phyloP scores from a whole-genome alignment of 2,113 vertebrate genomes.

The Patagioenas fasciata region DNA sequence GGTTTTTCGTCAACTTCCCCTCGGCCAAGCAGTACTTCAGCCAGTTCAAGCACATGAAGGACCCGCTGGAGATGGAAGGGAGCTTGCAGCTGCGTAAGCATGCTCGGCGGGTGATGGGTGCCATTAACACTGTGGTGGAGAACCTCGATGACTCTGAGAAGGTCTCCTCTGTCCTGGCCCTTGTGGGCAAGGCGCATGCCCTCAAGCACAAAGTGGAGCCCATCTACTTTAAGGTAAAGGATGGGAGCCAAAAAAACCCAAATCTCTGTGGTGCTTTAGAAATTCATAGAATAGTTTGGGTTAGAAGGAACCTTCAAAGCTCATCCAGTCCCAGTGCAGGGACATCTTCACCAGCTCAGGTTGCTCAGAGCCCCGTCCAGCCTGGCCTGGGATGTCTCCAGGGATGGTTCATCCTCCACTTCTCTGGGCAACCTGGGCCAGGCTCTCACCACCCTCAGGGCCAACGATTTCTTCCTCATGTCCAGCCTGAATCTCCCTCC shows the following conservation, averaged over 20 bases:
- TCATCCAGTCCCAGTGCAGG: too few relatives aligned
- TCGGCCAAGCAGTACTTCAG: constrained; percentile 97
- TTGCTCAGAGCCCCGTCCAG: too few relatives aligned
- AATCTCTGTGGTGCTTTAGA: neutral
- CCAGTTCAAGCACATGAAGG: constrained; percentile 88
- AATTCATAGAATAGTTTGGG: too few relatives aligned
- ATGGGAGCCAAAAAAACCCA: neutral
- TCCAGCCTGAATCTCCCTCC: too few relatives aligned
- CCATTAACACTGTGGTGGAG: constrained; percentile 88
- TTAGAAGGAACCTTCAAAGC: too few relatives aligned
- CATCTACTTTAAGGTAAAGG: constrained; percentile 91
- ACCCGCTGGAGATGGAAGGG: constrained; percentile 80
- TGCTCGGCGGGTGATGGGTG: constrained; percentile 84
- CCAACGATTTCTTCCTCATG: too few relatives aligned
- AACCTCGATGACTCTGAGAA: constrained; percentile 92
- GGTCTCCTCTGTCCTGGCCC: constrained; percentile 87
- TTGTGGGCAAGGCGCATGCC: constrained; percentile 93
- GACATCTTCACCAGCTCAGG: too few relatives aligned
- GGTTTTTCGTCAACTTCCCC: constrained; percentile 97
- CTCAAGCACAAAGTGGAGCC: constrained; percentile 98
- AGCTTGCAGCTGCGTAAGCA: constrained; percentile 88
- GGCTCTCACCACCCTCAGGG: too few relatives aligned
- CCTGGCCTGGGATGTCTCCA: too few relatives aligned
- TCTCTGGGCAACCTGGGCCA: too few relatives aligned
- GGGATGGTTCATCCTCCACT: too few relatives aligned